Base-by-base conservation (phyloP, 92 coral and sea anemone species). In the Phymanthus crucifer region DNA sequence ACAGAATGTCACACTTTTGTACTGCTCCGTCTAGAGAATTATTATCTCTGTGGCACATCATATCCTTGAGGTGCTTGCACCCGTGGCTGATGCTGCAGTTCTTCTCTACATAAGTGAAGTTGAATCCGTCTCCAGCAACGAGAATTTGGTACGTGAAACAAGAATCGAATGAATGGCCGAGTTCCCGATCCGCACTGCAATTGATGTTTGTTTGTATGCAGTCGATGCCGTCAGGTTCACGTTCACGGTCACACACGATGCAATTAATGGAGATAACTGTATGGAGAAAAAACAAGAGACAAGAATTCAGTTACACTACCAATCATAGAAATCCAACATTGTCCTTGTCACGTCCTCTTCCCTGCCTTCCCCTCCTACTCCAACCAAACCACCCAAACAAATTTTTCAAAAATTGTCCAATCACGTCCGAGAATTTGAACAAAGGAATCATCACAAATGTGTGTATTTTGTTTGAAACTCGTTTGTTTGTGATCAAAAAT, bases 131-230 rank as follows among this genome's bases (percentile, higher is more conserved):
- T 11, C 43, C 12, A 13, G 31, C 16, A 7, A 66, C 18, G 31
- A 73, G 43, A 40, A 82, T 73, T 38, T 82, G 40, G 66, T 56
- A 65, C 23, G 80, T 74, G 45, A 47, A 82, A 50, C 86, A 82
- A 50, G 86, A 73, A 73, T 82, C 86, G 38, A 82, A 82, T 19
- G 74, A 74, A 40, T 45, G 45, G 0, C 79, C 86, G 0, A 82
- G 48, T 38, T 73, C 86, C 2, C 31, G 9, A 26, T 82, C 86
- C 18, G 27, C 52, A 33, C 56, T 65, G 50, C 86, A 82, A 68
- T 82, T 74, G 12, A 82, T 74, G 7, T 57, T 6, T 23, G 65
- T 66, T 26, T 70, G 38, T 18, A 58, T 65, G 80, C 86, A 82
- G 3, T 64, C 80, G 16, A 19, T 52, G 8, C 23, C 71, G 19